Percentiles rank a stretch among this genome's conserved stretches.
Evolutionary conservation across 2,888 invertebrate species (phyloP).

Genomic region (Tetragnatha montana): DNA sequence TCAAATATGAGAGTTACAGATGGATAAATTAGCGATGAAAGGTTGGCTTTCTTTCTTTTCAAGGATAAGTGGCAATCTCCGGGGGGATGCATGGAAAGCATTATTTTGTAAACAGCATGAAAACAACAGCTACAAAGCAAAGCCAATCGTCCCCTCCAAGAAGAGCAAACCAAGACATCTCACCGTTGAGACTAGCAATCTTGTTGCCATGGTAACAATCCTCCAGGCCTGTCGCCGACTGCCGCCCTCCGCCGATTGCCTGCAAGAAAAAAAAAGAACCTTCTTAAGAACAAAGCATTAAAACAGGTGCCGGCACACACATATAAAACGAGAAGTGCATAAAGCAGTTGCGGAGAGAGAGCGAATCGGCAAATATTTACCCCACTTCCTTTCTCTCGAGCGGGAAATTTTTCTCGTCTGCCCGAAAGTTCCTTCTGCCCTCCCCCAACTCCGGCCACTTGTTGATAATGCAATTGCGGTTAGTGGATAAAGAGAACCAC

Average conservation of each 20-base stretch:
- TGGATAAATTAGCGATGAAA: background rate
- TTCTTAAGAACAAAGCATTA: background rate
- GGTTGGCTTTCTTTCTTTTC: background rate
- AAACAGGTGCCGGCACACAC: background rate
- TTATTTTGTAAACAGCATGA: background rate
- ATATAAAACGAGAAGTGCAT: background rate
- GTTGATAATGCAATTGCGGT: constrained; percentile 25
- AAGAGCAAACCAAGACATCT: constrained; percentile 4
- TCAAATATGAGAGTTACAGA: too few relatives aligned
- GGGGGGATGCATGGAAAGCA: background rate
- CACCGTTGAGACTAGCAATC: constrained; percentile 68
- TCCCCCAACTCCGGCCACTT: background rate
- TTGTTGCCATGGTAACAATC: constrained; percentile 70
- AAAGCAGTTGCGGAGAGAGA: constrained; percentile 14
- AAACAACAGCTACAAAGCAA: constrained; percentile 1
- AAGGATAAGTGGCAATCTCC: background rate
- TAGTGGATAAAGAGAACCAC: background rate
- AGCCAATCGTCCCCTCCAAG: background rate
- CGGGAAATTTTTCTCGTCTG: background rate
- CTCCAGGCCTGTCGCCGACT: constrained; percentile 53
- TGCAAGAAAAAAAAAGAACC: constrained; percentile 26
- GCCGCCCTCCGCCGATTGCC: constrained; percentile 64
- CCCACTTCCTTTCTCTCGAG: background rate
- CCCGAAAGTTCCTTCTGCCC: too few relatives aligned
- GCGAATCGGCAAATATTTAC: constrained; percentile 22